Base-by-base conservation (phyloP, 2,888 invertebrate species). In the Argynnis bischoffii region DNA sequence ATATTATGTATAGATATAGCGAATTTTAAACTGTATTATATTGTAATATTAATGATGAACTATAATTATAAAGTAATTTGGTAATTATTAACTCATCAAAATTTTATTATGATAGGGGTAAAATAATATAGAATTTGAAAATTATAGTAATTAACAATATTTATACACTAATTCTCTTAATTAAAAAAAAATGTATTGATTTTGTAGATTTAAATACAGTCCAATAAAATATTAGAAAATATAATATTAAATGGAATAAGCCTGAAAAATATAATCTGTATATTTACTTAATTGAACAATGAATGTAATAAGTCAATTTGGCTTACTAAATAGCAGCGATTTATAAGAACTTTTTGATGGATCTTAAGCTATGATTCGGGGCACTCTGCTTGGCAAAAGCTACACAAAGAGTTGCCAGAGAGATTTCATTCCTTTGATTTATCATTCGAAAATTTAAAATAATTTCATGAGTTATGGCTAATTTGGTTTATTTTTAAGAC, bases 331-430 rank as follows among this genome's bases (percentile, higher is more conserved):
- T 61, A 55, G 50, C 5, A 35, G 54, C 53, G 55, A 66, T 61
- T 66, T 60, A 55, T 63, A 63, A 63, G 50, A 64, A 68, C 60
- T 70, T 79, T 78, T 77, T 81, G 79, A 82, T 81, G 79, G 78
- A 83, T 81, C 77, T 77, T 72, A 77, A 76, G 75, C 75, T 76
- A 77, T 81, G 76, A 81, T 82, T 72, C 67, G 72, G 72, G 75
- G 70, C 75, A 68, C 75, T 73, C 78, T 70, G 75, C 71, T 82
- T 83, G 82, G 82, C 82, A 82, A 67, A 54, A 56, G 55, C 60
- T 47, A 63, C 55, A 55, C 56, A 35, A 53, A 6, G 56, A 63
- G 69, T 66, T 78, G 78, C 78, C 78, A 78, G 72, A 72, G 72
- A 72, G 74, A 75, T 72, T 75, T 72, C 69, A 70, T 67, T 69